phyloP scores from a whole-genome alignment of 2,888 invertebrate species.

The Hyposoter didymator region DNA sequence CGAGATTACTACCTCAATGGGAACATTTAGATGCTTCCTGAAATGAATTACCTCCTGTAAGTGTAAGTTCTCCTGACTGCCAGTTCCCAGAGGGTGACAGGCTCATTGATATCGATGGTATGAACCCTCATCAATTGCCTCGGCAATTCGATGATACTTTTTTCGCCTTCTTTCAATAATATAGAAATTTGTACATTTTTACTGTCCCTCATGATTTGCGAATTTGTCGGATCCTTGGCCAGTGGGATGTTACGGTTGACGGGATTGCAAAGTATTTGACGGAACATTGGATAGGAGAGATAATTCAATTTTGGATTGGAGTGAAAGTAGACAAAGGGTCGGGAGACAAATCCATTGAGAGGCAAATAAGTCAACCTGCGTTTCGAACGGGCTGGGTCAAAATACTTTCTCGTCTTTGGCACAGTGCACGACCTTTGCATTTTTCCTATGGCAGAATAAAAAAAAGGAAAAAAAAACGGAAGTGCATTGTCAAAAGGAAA shows the following conservation, averaged over 20 bases:
- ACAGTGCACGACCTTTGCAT: slow-evolving; percentile 3
- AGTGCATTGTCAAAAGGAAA: background rate
- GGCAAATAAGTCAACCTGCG: slow-evolving; percentile 79
- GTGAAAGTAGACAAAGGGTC: slow-evolving; percentile 77
- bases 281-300: slow-evolving; percentile 78
- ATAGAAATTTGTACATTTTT: slow-evolving; percentile 67
- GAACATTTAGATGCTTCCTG: background rate
- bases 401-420: slow-evolving; percentile 11
- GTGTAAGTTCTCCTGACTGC: slow-evolving; percentile 78
- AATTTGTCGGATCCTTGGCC: slow-evolving; percentile 19
- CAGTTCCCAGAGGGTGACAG: slow-evolving; percentile 78
- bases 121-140: slow-evolving; percentile 78
- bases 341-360: slow-evolving; percentile 78
- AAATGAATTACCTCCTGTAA: slow-evolving; percentile 73
- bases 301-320: slow-evolving; percentile 78
- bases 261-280: slow-evolving; percentile 71
- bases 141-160: slow-evolving; percentile 76
- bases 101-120: slow-evolving; percentile 71
- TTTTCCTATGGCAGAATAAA: slow-evolving; percentile 42
- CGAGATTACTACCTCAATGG: no score
- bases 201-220: background rate
- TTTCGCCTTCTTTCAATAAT: slow-evolving; percentile 35
- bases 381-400: slow-evolving; percentile 44
- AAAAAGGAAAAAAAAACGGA: slow-evolving; percentile 39
- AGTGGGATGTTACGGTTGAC: slow-evolving; percentile 31